Evolutionary conservation across 2,888 invertebrate genomes (phyloP).

Genomic region (Drosophila mercatorum): DNA sequence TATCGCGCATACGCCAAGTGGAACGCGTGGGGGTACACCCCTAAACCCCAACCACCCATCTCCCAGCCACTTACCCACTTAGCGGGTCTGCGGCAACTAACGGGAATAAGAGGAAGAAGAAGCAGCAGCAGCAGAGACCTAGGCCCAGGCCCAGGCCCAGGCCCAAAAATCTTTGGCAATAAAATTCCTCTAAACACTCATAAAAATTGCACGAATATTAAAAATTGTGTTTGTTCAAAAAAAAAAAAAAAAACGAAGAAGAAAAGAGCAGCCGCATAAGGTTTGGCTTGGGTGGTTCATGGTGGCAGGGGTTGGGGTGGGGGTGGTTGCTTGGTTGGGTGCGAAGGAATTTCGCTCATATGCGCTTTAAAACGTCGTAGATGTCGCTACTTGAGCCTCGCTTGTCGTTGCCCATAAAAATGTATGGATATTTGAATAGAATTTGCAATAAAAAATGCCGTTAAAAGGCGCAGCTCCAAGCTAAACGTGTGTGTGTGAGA

Average conservation of each 20-base stretch:
- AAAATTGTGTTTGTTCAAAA: slow-evolving; percentile 84
- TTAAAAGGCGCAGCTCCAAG: slow-evolving; percentile 63
- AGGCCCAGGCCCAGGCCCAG: slow-evolving; percentile 52
- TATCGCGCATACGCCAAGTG: slow-evolving; percentile 71
- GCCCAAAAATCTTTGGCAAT: slow-evolving; percentile 82
- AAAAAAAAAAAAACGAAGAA: slow-evolving; percentile 24
- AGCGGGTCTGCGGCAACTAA: slow-evolving; percentile 42
- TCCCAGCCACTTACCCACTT: slow-evolving; percentile 23
- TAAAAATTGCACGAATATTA: slow-evolving; percentile 85
- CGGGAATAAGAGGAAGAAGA: slow-evolving; percentile 14
- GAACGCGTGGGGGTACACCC: slow-evolving; percentile 18
- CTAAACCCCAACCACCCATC: not conserved
- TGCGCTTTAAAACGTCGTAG: slow-evolving; percentile 62
- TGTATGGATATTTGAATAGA: slow-evolving; percentile 82
- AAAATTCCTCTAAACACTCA: slow-evolving; percentile 84
- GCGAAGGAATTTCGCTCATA: slow-evolving; percentile 61
- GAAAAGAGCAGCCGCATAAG: slow-evolving; percentile 34
- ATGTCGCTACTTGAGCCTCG: slow-evolving; percentile 43
- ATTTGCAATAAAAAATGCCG: slow-evolving; percentile 82
- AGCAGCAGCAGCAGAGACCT: slow-evolving; percentile 31
- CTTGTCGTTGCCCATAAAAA: slow-evolving; percentile 69
- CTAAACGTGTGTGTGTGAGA: slow-evolving; percentile 14
- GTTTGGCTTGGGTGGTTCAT: slow-evolving; percentile 19
- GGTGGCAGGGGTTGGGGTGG: slow-evolving; percentile 12
- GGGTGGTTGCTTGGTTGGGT: slow-evolving; percentile 20